Evolutionary conservation across 2,113 vertebrate genomes (phyloP).

Genomic region (Sorex araneus): DNA sequence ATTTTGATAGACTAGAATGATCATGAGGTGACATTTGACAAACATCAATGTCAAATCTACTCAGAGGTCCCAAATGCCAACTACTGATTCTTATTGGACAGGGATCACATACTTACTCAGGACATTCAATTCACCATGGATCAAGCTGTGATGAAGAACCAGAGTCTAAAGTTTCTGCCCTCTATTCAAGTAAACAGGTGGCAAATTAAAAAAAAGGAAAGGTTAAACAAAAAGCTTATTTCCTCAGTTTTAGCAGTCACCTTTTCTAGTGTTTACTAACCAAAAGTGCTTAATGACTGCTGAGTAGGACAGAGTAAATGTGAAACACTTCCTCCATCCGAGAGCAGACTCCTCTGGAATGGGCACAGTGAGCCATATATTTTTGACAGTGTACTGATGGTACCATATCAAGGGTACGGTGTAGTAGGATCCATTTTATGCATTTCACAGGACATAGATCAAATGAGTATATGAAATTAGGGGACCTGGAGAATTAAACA

Average conservation of each 20-base stretch:
- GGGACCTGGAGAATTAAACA: background rate
- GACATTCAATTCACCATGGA: background rate
- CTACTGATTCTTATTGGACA: background rate
- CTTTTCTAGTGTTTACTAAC: background rate
- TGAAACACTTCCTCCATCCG: background rate
- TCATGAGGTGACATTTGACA: background rate
- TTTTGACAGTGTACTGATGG: background rate
- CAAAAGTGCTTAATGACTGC: background rate
- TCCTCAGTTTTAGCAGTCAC: background rate
- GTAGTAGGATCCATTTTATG: background rate
- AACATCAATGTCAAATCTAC: background rate
- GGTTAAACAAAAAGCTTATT: background rate
- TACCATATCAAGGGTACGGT: background rate
- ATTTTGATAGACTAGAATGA: constrained; percentile 7
- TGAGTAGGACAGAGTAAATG: background rate
- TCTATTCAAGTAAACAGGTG: too few species aligned
- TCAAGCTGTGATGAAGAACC: background rate
- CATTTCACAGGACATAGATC: background rate
- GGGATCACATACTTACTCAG: background rate
- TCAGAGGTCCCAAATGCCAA: background rate
- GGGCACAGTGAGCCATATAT: too few species aligned
- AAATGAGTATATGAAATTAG: background rate
- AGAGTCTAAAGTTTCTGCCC: too few species aligned
- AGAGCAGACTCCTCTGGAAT: background rate
- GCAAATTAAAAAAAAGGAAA: background rate